Evolutionary conservation across 2,888 invertebrate genomes (phyloP).

Genomic region (Allygus modestus): DNA sequence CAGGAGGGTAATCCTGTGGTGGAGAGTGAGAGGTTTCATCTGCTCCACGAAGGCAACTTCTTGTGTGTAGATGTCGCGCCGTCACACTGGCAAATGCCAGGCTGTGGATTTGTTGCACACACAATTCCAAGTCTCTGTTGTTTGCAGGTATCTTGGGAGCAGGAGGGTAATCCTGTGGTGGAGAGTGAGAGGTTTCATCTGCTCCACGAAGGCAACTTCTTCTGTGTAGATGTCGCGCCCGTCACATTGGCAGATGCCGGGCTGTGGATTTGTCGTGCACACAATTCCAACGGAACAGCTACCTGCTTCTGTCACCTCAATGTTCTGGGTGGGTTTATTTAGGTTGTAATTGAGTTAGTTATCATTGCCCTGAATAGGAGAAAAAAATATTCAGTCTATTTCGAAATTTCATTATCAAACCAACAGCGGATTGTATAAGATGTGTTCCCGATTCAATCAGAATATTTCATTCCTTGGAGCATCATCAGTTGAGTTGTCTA

Average conservation of each 20-base stretch:
- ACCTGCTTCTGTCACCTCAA: constrained; percentile 83
- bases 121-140: constrained; percentile 82
- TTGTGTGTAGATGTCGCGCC: too few species aligned
- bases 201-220: constrained; percentile 91
- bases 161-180: constrained; percentile 86
- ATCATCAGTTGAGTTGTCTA: too few species aligned
- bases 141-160: constrained; percentile 89
- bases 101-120: constrained; percentile 90
- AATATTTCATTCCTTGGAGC: too few species aligned
- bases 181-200: constrained; percentile 87
- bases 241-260: constrained; percentile 90
- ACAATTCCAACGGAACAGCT: constrained; percentile 85
- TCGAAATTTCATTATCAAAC: too few species aligned
- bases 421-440: too few species aligned
- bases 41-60: too few species aligned
- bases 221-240: constrained; percentile 89
- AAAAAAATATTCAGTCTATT: too few species aligned
- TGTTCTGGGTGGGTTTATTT: constrained; percentile 82
- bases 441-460: too few species aligned
- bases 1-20: constrained; percentile 87
- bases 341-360: too few species aligned
- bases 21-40: constrained; percentile 85
- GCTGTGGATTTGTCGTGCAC: constrained; percentile 90
- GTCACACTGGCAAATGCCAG: constrained; percentile 90
- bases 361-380: background rate